Base-by-base conservation (phyloP, 2,797 vertebrate species). In the Bovichtus variegatus region DNA sequence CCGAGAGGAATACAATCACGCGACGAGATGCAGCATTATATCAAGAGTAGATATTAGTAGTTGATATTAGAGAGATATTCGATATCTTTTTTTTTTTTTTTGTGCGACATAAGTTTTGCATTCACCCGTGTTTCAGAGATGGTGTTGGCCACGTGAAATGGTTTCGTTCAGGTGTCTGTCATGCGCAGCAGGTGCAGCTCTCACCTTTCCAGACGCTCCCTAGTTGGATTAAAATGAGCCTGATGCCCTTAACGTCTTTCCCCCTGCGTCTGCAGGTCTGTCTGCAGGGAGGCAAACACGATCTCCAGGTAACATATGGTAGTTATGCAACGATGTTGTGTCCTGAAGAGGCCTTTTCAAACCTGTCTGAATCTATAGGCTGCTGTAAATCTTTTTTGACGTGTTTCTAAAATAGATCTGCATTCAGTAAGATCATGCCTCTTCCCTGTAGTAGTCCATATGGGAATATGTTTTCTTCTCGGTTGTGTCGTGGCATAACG, bases 151-250 rank as follows among this genome's bases (percentile, higher is more conserved):
- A 2, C 21, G 55, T 31, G 13, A 31, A 2, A 3, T 16, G 11
- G 34, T 18, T 19, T 49, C 21, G 27, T n/a, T n/a, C n/a, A n/a
- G n/a, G n/a, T n/a, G 9, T 25, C 18, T 2, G 23, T 57, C 41
- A 23, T 46, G 53, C 25, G 41, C 68, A 76, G 78, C 73, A 74
- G 82, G 71, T 57, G 71, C 40, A 34, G 65, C 38, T 27, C 34
- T 40, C 57, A 31, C 66, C 62, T 79, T 46, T 63, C 58, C 80
- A 71, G 68, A 78, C 80, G 34, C 38, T 58, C 57, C 59, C 31
- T 54, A 6, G 43, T 31, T 71, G 82, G 79, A 89, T 82, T 83
- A 74, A 66, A 65, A 51, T 59, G 6, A 71, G 71, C 60, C 38
- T 8, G 34, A 53, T 41, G 44, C 36, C 36, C 67, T 65, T n/a